Evolutionary conservation across 1,140 invertebrate species (phyloP), one percentile per base, ranked within the genome.

Genomic region (Philopotamus ludificatus): DNA sequence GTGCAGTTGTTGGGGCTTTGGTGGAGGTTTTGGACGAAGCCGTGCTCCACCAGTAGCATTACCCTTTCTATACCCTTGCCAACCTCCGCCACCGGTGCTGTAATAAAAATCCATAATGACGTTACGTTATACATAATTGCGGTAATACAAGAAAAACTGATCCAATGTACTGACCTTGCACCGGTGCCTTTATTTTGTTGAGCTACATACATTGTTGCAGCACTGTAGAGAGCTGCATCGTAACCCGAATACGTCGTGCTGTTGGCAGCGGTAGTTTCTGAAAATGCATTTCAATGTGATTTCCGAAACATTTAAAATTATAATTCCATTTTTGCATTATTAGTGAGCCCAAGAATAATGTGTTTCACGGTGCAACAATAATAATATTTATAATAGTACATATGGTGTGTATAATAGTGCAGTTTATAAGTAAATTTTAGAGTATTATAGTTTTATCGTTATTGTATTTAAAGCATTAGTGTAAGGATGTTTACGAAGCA

Each of bases 171-270:
- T 15, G 45, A 80, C 77, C 75, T 74, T 55, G 76, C 77, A 18
- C 72, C 75, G 16, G 75, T 73, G 71, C 84, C 83, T 75, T 83
- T 85, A 77, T 85, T 86, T 78, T 91, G 91, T 78, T 94, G 92
- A 71, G 92, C 90, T 71, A 94, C 92, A 79, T 94, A 95, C 85
- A 92, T 92, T 67, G 90, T 93, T 66, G 93, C 93, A 73, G 93
- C 93, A 81, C 91, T 94, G 82, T 95, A 96, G 57, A 96, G 83
- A 72, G 93, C 93, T 74, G 93, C 90, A 84, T 95, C 92, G 82
- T 95, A 93, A 74, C 89, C 89, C 74, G 87, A 86, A 80, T 88
- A 91, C 71, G 85, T 86, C 63, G 87, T 84, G 71, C 82, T 85
- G 63, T 83, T 85, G 63, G 86, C 82, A 70, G 84, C 82, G 60